Conservation (phyloP, 2,797 vertebrate genomes). For the Catostomus latipinnis region DNA sequence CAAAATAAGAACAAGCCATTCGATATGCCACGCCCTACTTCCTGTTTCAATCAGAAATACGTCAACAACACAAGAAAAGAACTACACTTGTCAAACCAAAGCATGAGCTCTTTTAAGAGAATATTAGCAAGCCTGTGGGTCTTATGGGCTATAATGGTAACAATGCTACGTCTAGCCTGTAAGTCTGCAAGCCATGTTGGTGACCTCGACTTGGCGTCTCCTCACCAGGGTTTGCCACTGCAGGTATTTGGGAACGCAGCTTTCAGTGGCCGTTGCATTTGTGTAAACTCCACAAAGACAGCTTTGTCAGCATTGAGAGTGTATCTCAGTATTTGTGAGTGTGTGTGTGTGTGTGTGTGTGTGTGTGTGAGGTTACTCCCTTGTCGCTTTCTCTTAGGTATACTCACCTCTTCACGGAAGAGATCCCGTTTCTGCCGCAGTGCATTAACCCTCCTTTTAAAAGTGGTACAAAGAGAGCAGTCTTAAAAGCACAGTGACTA, state of each 20-base stretch:
- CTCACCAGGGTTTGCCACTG: conserved; percentile 42
- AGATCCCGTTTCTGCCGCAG: conserved; percentile 97
- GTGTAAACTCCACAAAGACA: conserved; percentile 74
- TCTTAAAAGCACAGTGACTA: conserved; percentile 77
- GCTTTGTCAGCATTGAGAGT: conserved; percentile 77
- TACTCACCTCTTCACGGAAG: conserved; percentile 96
- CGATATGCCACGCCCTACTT: too few relatives aligned
- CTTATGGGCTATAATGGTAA: not conserved
- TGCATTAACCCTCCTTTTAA: conserved; percentile 94
- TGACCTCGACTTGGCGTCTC: conserved; percentile 52
- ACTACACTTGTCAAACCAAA: too few relatives aligned
- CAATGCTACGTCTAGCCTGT: conserved; percentile 32
- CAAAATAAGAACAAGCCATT: too few relatives aligned
- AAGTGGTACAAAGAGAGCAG: conserved; percentile 86
- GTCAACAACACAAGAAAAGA: too few relatives aligned
- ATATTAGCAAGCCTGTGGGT: conserved; percentile 22
- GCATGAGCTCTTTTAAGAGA: too few relatives aligned
- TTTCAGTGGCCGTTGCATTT: conserved; percentile 58
- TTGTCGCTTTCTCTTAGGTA: conserved; percentile 85
- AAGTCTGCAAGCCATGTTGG: conserved; percentile 41
- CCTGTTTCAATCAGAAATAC: too few relatives aligned
- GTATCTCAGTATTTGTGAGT: conserved; percentile 72
- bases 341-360: conserved; percentile 71
- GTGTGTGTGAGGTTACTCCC: conserved; percentile 76
- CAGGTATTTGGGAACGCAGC: conserved; percentile 51